phyloP scores from a whole-genome alignment of 1,140 invertebrate genomes.

The Heliconius hewitsoni region DNA sequence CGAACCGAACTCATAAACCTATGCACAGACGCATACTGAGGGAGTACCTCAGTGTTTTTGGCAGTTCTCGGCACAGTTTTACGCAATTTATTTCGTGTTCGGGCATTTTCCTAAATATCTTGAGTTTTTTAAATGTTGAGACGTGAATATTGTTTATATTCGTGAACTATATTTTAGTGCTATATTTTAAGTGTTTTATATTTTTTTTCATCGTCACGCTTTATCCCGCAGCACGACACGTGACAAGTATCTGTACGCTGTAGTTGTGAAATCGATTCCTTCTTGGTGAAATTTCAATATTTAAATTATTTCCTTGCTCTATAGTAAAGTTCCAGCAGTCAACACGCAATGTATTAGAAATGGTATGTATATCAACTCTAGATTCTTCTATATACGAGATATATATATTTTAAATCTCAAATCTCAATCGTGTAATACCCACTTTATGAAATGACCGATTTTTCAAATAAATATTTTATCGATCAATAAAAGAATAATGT shows the following conservation, averaged over 20 bases:
- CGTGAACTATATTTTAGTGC: not conserved
- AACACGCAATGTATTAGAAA: too few relatives aligned
- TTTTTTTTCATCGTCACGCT: not conserved
- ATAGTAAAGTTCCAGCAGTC: too few relatives aligned
- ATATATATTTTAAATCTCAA: slow-evolving; percentile 29
- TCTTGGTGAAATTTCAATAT: too few relatives aligned
- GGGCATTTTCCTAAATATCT: not conserved
- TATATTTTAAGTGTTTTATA: too few relatives aligned
- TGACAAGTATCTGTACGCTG: not conserved
- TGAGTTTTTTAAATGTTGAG: not conserved
- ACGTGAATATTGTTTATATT: not conserved
- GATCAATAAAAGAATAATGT: slow-evolving; percentile 27
- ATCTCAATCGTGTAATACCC: slow-evolving; percentile 32
- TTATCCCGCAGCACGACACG: not conserved
- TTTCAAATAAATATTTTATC: slow-evolving; percentile 23
- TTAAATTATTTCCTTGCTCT: too few relatives aligned
- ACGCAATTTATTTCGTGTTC: not conserved
- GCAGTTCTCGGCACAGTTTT: not conserved
- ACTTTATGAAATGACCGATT: not conserved
- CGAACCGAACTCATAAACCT: slow-evolving; percentile 13
- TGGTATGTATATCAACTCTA: too few relatives aligned
- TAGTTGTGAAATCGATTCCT: not conserved
- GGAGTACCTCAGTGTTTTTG: not conserved
- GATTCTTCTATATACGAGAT: not conserved
- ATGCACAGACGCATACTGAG: not conserved